Conservation (phyloP, 2,888 invertebrate genomes). For the Drosophila limbata region DNA sequence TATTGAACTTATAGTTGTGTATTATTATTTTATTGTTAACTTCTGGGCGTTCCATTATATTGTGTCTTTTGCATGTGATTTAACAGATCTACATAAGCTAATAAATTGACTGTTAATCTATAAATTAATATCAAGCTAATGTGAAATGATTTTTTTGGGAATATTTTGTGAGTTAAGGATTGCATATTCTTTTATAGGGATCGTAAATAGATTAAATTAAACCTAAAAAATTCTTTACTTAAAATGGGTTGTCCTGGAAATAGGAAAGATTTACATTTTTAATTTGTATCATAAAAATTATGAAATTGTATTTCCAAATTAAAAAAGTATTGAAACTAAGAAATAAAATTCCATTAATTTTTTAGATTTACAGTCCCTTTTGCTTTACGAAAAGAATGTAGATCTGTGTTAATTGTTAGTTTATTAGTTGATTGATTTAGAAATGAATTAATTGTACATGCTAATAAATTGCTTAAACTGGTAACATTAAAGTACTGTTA, state of each 20-base stretch:
- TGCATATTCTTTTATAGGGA: not conserved
- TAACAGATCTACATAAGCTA: slow-evolving; percentile 47
- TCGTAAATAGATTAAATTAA: not conserved
- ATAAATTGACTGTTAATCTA: slow-evolving; percentile 49
- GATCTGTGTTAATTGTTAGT: slow-evolving; percentile 50
- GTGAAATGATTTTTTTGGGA: not conserved
- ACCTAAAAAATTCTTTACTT: not conserved
- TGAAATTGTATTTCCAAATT: too few relatives aligned
- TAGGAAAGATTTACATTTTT: too few relatives aligned
- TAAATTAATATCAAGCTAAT: slow-evolving; percentile 9
- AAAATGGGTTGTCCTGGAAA: too few relatives aligned
- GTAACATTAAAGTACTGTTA: slow-evolving; percentile 70
- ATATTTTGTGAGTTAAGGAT: not conserved
- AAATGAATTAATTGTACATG: slow-evolving; percentile 63
- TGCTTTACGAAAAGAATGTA: not conserved
- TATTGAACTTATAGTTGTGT: slow-evolving; percentile 27
- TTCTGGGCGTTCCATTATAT: slow-evolving; percentile 41
- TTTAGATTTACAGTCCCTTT: not conserved
- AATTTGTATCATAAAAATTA: too few relatives aligned
- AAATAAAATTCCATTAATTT: too few relatives aligned
- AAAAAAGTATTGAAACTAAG: too few relatives aligned
- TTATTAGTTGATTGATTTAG: slow-evolving; percentile 71
- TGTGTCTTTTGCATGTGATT: slow-evolving; percentile 58
- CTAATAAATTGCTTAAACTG: slow-evolving; percentile 73
- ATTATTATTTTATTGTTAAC: slow-evolving; percentile 29